Evolutionary conservation across 2,113 vertebrate species (phyloP), one percentile per base, ranked within the genome.

Genomic region (Poeciliopsis retropinna): DNA sequence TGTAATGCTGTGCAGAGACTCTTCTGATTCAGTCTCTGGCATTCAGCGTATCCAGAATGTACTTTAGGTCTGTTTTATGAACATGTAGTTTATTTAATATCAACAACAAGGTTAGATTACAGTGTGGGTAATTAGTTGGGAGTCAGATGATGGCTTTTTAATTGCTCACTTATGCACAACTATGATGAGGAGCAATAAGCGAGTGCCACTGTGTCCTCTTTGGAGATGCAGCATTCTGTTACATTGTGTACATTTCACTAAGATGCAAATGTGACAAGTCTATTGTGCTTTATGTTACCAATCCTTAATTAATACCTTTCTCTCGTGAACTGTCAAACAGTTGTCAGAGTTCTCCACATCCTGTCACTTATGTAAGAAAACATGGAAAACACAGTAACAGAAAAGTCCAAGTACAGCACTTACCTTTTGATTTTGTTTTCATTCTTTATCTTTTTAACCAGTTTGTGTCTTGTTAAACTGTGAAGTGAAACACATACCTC

Each of bases 81-180:
- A 87, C 80, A 83, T 80, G 72, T 75, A 79, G 78, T 87, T 89
- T 85, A 84, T 88, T 86, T 83, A 85, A 83, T 86, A 85, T 79
- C 65, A 87, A 85, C 72, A 88, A 86, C 78, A 90, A 87, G 82
- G 83, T 85, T 79, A 80, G 75, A 81, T 84, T 83, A 86, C 87
- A 86, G 73, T 80, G 85, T 80, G 80, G 57, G 79, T 92, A 92
- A 92, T 93, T 91, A 87, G 85, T 70, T 86, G 77, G 79, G 81
- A 76, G 82, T 80, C 80, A 67, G 76, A 73, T 87, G 89, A 92
- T 92, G 75, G 81, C 74, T 91, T 92, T 92, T 88, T 93, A 93
- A 93, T 93, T 91, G 86, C 82, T 69, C 83, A 73, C 76, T 75
- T 78, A 85, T 83, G 82, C 85, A 85, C 70, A 67, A 70, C 68